phyloP scores from a whole-genome alignment of 2,888 invertebrate species.

The Scaptomyza tumidula region DNA sequence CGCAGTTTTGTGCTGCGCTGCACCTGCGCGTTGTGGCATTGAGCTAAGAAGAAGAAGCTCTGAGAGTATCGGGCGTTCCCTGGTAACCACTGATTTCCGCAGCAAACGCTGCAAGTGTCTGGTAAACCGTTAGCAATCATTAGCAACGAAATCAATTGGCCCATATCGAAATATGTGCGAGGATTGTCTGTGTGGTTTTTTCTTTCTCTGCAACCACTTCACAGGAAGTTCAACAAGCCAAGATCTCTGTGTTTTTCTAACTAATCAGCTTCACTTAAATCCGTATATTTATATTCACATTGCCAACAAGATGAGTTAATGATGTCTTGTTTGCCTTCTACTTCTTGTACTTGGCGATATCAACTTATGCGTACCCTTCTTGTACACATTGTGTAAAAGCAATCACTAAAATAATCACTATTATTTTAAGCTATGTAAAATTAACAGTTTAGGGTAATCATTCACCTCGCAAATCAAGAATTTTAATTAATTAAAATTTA shows the following conservation, averaged over 20 bases:
- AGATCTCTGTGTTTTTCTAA: slow-evolving; percentile 60
- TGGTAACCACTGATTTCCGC: slow-evolving; percentile 73
- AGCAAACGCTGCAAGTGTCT: slow-evolving; percentile 62
- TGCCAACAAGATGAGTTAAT: slow-evolving; percentile 9
- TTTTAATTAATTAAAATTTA: too few species aligned
- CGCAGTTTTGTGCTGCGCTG: slow-evolving; percentile 27
- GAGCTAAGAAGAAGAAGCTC: slow-evolving; percentile 19
- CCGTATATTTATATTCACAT: slow-evolving; percentile 28
- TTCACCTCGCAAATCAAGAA: too few species aligned
- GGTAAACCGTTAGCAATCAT: slow-evolving; percentile 73
- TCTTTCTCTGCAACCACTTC: slow-evolving; percentile 39
- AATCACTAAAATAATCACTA: too few species aligned
- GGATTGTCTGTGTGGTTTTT: slow-evolving; percentile 34
- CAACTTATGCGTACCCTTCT: neutral
- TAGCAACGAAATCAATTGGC: slow-evolving; percentile 76
- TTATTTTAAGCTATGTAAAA: too few species aligned
- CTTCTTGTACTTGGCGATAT: slow-evolving; percentile 1
- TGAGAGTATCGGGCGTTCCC: slow-evolving; percentile 55
- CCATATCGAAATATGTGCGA: slow-evolving; percentile 66
- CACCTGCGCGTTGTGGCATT: slow-evolving; percentile 36
- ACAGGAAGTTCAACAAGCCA: slow-evolving; percentile 62
- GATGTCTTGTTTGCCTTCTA: neutral
- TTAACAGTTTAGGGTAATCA: too few species aligned
- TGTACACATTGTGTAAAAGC: neutral
- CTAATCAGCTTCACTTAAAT: slow-evolving; percentile 49